A percentile compares a stretch with the other conserved stretches of the same genome.
Conservation (phyloP, 2,888 invertebrate genomes). For the Rhagium mordax region DNA sequence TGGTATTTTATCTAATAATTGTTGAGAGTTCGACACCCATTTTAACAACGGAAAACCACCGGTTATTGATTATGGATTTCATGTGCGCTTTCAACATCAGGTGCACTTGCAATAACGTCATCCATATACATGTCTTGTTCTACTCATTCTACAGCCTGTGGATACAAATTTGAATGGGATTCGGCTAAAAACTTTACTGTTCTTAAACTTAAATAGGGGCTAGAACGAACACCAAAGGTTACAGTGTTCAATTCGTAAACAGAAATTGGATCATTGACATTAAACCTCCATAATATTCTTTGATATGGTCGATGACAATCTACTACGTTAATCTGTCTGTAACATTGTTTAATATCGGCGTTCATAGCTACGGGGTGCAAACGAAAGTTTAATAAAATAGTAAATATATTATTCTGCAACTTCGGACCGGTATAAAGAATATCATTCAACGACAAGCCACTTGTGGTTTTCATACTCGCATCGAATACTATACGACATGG, state of each 20-base stretch:
- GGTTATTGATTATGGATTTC: not conserved
- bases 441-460: conserved; percentile 17
- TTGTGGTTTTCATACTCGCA: conserved; percentile 25
- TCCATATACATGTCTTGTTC: not conserved
- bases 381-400: conserved; percentile 28
- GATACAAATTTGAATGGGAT: not conserved
- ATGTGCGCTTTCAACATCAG: not conserved
- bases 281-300: conserved; percentile 2
- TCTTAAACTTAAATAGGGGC: not conserved
- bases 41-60: not conserved
- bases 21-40: conserved; percentile 3
- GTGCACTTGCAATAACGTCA: not conserved
- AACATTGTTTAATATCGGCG: not conserved
- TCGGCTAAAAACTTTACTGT: not conserved
- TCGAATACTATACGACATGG: conserved; percentile 25
- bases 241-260: not conserved
- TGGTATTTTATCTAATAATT: not conserved
- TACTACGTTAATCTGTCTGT: not conserved
- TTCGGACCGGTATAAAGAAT: conserved; percentile 21
- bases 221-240: not conserved
- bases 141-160: not conserved
- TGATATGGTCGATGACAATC: not conserved
- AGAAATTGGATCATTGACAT: not conserved
- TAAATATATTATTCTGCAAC: conserved; percentile 20
- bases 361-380: not conserved